Evolutionary conservation across 2,888 invertebrate genomes (phyloP).

Genomic region (Lysandra bellargus): DNA sequence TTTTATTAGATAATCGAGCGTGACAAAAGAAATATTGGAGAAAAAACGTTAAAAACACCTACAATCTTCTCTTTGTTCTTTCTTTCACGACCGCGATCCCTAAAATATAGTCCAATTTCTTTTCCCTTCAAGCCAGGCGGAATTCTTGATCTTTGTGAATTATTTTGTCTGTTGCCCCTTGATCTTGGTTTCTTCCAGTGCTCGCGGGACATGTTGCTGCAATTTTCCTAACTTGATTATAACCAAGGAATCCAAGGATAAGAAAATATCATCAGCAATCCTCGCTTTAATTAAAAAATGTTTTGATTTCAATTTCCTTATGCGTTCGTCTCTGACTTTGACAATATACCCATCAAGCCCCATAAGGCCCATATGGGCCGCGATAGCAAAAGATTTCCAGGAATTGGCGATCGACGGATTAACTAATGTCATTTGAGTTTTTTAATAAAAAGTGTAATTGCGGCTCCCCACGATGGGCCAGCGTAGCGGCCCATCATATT

Average conservation of each 20-base stretch:
- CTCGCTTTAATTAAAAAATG: too few species aligned
- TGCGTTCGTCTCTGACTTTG: too few species aligned
- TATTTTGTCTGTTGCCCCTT: slow-evolving; percentile 35
- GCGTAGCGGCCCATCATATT: too few species aligned
- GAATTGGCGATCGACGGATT: too few species aligned
- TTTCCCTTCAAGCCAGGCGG: slow-evolving; percentile 75
- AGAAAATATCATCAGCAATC: not conserved
- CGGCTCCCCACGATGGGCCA: too few species aligned
- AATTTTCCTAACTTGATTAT: not conserved
- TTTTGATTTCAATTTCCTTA: too few species aligned
- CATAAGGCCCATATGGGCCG: too few species aligned
- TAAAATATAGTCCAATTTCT: slow-evolving; percentile 62
- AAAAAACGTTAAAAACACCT: slow-evolving; percentile 17
- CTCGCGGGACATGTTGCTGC: slow-evolving; percentile 41
- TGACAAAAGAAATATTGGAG: not conserved
- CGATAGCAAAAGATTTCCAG: too few species aligned
- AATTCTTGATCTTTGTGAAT: slow-evolving; percentile 38
- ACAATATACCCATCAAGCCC: too few species aligned
- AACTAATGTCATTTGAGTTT: too few species aligned
- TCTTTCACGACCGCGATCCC: slow-evolving; percentile 42
- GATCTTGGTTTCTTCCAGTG: slow-evolving; percentile 41
- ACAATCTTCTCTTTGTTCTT: slow-evolving; percentile 39
- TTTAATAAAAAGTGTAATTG: too few species aligned
- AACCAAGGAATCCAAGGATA: not conserved
- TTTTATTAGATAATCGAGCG: not conserved